phyloP scores from a whole-genome alignment of 1,140 invertebrate species.

The Brachionus calyciflorus region DNA sequence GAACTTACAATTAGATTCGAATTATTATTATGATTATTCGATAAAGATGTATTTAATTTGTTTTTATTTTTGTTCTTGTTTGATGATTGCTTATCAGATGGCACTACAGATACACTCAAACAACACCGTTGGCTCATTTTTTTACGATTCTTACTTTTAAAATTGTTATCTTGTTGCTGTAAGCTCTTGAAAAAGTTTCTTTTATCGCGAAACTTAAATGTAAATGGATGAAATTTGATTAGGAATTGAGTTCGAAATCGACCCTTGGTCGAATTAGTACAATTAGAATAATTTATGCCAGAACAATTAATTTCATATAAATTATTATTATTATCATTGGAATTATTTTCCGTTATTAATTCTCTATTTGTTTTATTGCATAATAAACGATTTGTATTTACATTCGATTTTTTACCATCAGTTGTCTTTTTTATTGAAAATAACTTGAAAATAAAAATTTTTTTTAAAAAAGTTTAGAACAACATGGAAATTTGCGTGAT shows the following conservation, averaged over 20 bases:
- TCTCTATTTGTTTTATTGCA: no score
- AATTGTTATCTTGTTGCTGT: not conserved
- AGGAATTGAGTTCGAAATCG: conserved; percentile 7
- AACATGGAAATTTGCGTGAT: no score
- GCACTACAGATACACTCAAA: conserved; percentile 44
- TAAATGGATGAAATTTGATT: conserved; percentile 43
- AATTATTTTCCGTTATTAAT: no score
- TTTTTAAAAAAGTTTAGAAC: no score
- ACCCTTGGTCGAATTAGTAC: no score
- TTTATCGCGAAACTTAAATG: conserved; percentile 10
- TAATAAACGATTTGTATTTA: no score
- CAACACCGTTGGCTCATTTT: conserved; percentile 46
- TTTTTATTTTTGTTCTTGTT: conserved; percentile 22
- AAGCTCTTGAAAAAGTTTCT: not conserved
- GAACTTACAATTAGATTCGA: conserved; percentile 25
- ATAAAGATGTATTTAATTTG: not conserved
- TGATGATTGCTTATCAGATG: not conserved
- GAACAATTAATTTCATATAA: no score
- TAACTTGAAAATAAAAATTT: no score
- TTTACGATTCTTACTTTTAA: not conserved
- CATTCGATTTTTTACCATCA: no score
- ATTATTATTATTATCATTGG: no score
- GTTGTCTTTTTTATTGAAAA: no score
- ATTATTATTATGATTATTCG: not conserved
- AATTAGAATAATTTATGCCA: no score